Evolutionary conservation across 2,888 invertebrate genomes (phyloP).

Genomic region (Cryptus viduatorius): DNA sequence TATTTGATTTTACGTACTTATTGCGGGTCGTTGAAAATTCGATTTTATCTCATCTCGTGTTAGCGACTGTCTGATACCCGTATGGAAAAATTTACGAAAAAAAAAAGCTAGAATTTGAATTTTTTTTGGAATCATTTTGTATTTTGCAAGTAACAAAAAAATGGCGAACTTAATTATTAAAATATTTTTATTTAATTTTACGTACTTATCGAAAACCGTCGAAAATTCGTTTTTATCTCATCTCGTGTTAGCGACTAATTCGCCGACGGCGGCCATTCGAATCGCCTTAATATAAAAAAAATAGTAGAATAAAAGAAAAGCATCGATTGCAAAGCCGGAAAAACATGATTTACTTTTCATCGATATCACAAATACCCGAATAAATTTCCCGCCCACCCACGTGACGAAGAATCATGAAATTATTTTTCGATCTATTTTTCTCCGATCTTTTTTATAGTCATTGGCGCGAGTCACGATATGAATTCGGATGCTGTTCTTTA

Average conservation of each 20-base stretch:
- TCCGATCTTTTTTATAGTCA: conserved; percentile 10
- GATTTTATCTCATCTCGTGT: too few species aligned
- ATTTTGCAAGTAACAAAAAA: too few species aligned
- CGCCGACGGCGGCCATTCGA: conserved; percentile 5
- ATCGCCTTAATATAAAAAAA: not conserved
- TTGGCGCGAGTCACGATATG: conserved; percentile 11
- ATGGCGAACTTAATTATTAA: too few species aligned
- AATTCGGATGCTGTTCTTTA: not conserved
- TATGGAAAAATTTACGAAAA: not conserved
- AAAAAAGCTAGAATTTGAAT: not conserved
- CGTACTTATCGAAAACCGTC: not conserved
- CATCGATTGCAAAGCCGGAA: not conserved
- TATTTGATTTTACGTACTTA: not conserved
- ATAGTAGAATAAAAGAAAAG: conserved; percentile 1
- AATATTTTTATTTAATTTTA: not conserved
- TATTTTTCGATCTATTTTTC: not conserved
- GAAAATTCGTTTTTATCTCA: conserved; percentile 4
- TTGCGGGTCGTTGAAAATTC: not conserved
- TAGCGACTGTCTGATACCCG: not conserved
- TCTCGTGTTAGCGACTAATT: conserved; percentile 57
- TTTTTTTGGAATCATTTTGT: too few species aligned
- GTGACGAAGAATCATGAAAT: not conserved
- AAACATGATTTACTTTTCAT: conserved; percentile 30
- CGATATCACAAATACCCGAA: not conserved
- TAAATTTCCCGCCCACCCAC: conserved; percentile 12